Percentiles rank a stretch among this genome's conserved stretches.
Evolutionary conservation across 92 coral and sea anemone species (phyloP).

Genomic region (Porites rus): DNA sequence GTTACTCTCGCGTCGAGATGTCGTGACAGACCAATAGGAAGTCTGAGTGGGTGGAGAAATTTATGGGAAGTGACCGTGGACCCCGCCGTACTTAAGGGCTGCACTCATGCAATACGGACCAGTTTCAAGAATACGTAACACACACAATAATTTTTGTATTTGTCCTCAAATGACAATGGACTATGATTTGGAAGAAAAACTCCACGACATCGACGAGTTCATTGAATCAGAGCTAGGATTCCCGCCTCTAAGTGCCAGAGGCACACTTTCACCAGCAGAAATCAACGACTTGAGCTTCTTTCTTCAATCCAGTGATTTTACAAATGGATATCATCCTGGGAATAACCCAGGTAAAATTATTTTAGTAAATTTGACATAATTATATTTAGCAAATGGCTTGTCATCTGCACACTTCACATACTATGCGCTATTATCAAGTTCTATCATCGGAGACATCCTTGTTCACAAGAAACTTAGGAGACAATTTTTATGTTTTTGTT

Average conservation of each 20-base stretch:
- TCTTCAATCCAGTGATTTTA: not conserved
- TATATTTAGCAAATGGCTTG: no score
- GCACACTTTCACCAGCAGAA: constrained; percentile 3
- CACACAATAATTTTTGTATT: not conserved
- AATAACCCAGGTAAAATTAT: not conserved
- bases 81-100: not conserved
- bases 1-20: not conserved
- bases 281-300: not conserved
- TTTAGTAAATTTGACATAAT: no score
- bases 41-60: not conserved
- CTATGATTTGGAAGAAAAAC: constrained; percentile 36
- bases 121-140: not conserved
- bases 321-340: not conserved
- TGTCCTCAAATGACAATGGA: not conserved
- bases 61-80: not conserved
- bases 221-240: constrained; percentile 46
- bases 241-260: not conserved
- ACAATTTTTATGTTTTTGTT: no score
- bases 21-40: not conserved
- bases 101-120: not conserved
- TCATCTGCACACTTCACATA: no score
- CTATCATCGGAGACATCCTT: no score
- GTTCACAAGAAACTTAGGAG: no score
- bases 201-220: constrained; percentile 47
- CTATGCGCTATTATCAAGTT: no score